Conservation (phyloP, 2,797 vertebrate genomes). For the Trichosurus vulpecula region DNA sequence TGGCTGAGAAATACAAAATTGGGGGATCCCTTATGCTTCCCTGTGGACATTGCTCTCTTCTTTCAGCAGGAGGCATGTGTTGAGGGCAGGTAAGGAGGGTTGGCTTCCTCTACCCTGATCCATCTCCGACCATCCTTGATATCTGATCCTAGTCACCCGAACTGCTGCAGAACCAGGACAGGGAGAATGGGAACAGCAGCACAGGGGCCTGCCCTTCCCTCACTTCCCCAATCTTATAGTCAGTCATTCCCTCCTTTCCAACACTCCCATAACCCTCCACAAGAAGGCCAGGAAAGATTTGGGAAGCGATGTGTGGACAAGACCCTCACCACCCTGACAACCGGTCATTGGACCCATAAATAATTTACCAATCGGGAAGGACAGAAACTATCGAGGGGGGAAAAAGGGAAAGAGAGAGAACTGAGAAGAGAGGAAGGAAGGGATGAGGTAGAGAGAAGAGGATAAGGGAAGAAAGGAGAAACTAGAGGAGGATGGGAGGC, state of each 20-base stretch:
- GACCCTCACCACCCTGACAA: neutral
- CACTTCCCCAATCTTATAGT: neutral
- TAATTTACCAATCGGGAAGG: slow-evolving; percentile 2
- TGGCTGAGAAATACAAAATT: neutral
- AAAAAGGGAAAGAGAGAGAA: neutral
- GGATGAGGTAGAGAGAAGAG: neutral
- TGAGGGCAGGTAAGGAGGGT: neutral
- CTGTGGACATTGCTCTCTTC: neutral
- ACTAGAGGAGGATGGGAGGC: neutral
- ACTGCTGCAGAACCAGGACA: neutral
- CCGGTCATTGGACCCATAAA: slow-evolving; percentile 23
- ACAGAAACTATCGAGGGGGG: neutral
- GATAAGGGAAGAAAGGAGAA: neutral
- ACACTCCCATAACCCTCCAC: neutral
- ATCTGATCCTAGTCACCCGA: neutral
- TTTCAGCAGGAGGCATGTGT: neutral
- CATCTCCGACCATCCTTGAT: neutral
- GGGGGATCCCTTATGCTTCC: neutral
- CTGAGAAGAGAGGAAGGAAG: neutral
- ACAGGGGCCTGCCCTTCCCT: neutral
- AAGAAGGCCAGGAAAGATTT: neutral
- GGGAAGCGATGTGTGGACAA: slow-evolving; percentile 19
- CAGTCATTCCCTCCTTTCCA: neutral
- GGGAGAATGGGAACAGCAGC: neutral
- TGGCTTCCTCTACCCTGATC: neutral